These are phyloP conservation scores for Masnerella sp. DNA, from an alignment of 2,888 invertebrate genomes.

Conservation along the genomic window DNA sequence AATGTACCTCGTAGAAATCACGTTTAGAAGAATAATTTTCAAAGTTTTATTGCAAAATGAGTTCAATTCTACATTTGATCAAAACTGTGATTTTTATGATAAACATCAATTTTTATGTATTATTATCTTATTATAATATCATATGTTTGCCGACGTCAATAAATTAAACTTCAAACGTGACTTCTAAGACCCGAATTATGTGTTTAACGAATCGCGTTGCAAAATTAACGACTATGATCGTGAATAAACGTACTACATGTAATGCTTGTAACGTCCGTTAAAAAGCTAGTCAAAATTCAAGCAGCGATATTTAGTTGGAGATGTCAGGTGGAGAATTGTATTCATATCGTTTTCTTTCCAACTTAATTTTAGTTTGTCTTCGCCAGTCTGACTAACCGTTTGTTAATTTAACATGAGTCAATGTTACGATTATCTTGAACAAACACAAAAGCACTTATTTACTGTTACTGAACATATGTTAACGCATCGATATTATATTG, in stretches of 20 bases:
- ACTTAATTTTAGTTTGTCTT: conserved; percentile 49
- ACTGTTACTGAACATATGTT: conserved; percentile 68
- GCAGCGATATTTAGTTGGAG: conserved; percentile 62
- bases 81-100: not conserved
- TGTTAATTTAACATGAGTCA: conserved; percentile 72
- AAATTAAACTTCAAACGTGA: not conserved
- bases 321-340: conserved; percentile 33
- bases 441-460: conserved; percentile 45
- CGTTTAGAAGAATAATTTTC: too few relatives aligned
- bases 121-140: too few relatives aligned
- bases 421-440: conserved; percentile 46
- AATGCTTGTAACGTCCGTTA: conserved; percentile 33
- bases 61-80: not conserved
- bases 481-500: conserved; percentile 71
- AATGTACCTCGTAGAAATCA: too few relatives aligned
- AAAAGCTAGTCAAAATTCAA: conserved; percentile 75
- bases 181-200: not conserved
- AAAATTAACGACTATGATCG: conserved; percentile 28
- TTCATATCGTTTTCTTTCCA: conserved; percentile 4
- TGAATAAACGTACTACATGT: conserved; percentile 28
- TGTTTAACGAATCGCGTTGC: conserved; percentile 12
- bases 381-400: conserved; percentile 66
- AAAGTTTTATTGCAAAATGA: too few relatives aligned
- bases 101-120: not conserved
- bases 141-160: too few relatives aligned